Base-by-base conservation (phyloP, 1,140 invertebrate species). In the Apis cerana region DNA sequence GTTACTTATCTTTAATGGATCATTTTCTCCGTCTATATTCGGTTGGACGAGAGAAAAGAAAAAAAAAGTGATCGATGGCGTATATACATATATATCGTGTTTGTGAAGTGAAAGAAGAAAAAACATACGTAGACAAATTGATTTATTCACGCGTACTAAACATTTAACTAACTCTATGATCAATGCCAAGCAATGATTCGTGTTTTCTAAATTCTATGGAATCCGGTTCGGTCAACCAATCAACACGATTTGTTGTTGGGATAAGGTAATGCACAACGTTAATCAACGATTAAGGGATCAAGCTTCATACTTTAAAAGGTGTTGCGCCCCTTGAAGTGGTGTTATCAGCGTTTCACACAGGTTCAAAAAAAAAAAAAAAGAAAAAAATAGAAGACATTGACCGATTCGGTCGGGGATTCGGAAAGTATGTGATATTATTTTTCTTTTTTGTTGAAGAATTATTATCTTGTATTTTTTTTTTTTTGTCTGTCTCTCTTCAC, bases 321-420 rank as follows among this genome's bases (percentile, higher is more conserved):
- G 17, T 56, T 7, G 33, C 33, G 58, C 43, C 43, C 61, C 58
- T 21, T 68, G 56, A 71, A 33, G 43, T 72, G 77, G 67, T 72
- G 82, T 88, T 88, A 88, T 87, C 82, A 65, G 64, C 81, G 71
- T 78, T 52, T 81, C 77, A 84, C 85, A 87, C 74, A 69, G 82
- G 75, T 87, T 75, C 72, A 75, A 67, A 15, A 82, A 27, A 71
- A 15, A 82, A 27, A 65, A 13, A 54, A 54, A 54, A 54, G 52
- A 52, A 52, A 54, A 12, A 54, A 80, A 69, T 33, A 64, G 54
- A 33, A 80, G 33, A 70, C 76, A 64, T 43, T 43, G 33, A 43
- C 5, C 33, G 33, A 43, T 7, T 43, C 33, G 33, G 33, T 33
- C 33, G 5, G 33, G 33, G 33, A 43, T 33, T 33, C 33, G 27